Base-by-base conservation (phyloP, 2,113 vertebrate genomes). In the Rhynchopsitta pachyrhyncha region DNA sequence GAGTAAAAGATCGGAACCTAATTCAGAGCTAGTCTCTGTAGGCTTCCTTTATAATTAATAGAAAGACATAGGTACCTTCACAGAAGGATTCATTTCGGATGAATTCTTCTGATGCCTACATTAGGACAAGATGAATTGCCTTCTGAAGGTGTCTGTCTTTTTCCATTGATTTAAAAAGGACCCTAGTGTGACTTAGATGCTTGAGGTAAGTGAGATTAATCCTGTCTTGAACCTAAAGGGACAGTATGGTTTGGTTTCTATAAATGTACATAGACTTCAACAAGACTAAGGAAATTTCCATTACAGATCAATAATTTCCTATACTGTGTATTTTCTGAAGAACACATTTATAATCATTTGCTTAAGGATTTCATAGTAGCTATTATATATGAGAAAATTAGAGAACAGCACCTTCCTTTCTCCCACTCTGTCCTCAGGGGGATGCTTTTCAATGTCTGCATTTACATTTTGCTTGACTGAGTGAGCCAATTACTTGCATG, bases 391-490 rank as follows among this genome's bases (percentile, higher is more conserved):
- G 9, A 60, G 20, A 86, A 94, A 74, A 85, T 50, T 91, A 84
- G 47, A 90, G 68, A 95, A 39, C 10, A 52, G 52, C 49, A 78
- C 39, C 24, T 52, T 74, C 55, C 69, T 53, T 35, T 84, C 62
- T 46, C 66, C 70, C 12, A 46, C 17, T 3, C 29, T 89, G 52
- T 68, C 70, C 68, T 93, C 86, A 89, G 83, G 31, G 88, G 82
- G 71, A 88, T 91, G 80, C 94, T 95, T 98, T 84, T 97, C 52
- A 96, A 68, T 71, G 57, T 19, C 53, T 41, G 71, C 67, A 81
- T 93, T 96, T 95, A 74, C 73, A 89, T 97, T 97, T 94, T 93
- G 60, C 91, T 81, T 92, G 88, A 67, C 88, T 87, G 92, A 90
- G 89, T 78, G 57, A 94, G 53, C 79, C 95, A 88, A 79, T 94